phyloP scores from a whole-genome alignment of 2,888 invertebrate species.

The Plemyria rubiginata region DNA sequence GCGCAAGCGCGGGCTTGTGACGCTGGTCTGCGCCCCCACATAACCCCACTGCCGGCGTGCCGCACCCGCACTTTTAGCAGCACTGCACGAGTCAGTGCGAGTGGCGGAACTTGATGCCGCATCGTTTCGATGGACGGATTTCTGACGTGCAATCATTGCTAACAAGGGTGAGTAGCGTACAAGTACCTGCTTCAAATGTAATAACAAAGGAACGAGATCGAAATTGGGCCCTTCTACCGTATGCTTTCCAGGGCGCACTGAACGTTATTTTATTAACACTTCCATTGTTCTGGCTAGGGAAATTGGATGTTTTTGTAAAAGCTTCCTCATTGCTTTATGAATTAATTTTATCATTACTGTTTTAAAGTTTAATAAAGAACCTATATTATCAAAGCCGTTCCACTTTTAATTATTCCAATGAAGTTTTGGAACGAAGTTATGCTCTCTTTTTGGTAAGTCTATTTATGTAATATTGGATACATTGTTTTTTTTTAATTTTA shows the following conservation, averaged over 20 bases:
- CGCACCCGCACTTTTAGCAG: slow-evolving; percentile 44
- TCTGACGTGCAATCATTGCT: slow-evolving; percentile 57
- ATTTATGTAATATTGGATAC: no score
- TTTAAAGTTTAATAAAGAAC: not conserved
- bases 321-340: slow-evolving; percentile 9
- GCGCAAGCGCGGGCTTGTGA: slow-evolving; percentile 70
- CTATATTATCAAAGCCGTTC: no score
- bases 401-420: no score
- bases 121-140: slow-evolving; percentile 53
- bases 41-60: slow-evolving; percentile 44
- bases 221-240: slow-evolving; percentile 16
- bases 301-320: slow-evolving; percentile 27
- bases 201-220: slow-evolving; percentile 56
- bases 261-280: slow-evolving; percentile 28
- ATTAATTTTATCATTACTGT: not conserved
- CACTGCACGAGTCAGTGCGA: slow-evolving; percentile 54
- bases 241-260: slow-evolving; percentile 9
- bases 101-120: slow-evolving; percentile 63
- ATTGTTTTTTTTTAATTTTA: no score
- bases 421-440: no score
- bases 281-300: slow-evolving; percentile 16
- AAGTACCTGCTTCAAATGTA: slow-evolving; percentile 61
- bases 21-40: slow-evolving; percentile 60
- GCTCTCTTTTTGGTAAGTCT: no score
- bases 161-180: slow-evolving; percentile 46